A percentile compares a stretch with the other conserved stretches of the same genome.
Evolutionary conservation across 2,888 invertebrate species (phyloP).

Genomic region (Xylota segnis): DNA sequence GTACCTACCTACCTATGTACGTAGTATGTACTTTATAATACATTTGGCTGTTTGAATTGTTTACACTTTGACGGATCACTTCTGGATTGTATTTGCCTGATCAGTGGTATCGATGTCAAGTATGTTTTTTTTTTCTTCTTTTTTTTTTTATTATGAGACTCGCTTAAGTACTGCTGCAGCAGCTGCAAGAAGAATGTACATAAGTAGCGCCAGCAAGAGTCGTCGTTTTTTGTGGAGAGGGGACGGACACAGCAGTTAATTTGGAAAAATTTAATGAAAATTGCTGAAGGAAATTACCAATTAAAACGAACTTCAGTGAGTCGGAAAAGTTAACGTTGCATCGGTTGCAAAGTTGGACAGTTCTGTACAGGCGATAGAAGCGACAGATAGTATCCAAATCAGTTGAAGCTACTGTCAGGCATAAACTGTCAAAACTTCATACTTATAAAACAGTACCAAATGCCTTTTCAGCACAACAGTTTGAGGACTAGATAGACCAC

Average conservation of each 20-base stretch:
- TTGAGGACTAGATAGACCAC: no score
- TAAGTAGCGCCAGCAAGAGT: slow-evolving; percentile 8
- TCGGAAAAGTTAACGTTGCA: neutral
- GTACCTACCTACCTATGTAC: slow-evolving; percentile 1
- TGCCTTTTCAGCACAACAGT: no score
- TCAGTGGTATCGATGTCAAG: slow-evolving; percentile 64
- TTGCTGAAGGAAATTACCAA: slow-evolving; percentile 6
- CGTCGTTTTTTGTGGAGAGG: neutral
- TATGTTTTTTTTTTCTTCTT: slow-evolving; percentile 30
- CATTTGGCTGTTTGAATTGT: slow-evolving; percentile 45
- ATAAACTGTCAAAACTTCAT: no score
- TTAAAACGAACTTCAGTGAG: neutral
- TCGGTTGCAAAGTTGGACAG: neutral
- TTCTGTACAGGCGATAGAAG: no score
- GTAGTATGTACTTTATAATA: neutral
- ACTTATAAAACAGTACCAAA: no score
- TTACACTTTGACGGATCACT: slow-evolving; percentile 66
- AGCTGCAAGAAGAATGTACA: slow-evolving; percentile 14
- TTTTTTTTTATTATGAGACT: neutral
- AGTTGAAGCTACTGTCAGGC: no score
- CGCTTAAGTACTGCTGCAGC: slow-evolving; percentile 12
- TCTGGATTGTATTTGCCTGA: slow-evolving; percentile 69
- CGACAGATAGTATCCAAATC: no score
- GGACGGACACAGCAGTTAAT: slow-evolving; percentile 16
- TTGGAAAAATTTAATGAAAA: slow-evolving; percentile 17